Base-by-base conservation (phyloP, 23 tunicate species). In the Clavelina lepadiformis region DNA sequence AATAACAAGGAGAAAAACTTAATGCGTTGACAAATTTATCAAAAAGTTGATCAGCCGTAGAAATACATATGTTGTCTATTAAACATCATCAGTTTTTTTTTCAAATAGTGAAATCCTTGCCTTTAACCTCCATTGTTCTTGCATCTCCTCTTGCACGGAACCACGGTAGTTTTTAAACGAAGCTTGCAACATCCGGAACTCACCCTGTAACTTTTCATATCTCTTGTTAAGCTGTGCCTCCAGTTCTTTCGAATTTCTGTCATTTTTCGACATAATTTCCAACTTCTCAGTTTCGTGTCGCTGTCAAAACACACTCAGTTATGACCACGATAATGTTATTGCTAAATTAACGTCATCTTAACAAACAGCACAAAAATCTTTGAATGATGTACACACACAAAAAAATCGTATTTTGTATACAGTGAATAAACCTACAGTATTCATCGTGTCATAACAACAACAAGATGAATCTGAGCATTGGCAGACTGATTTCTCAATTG, bases 61-160 rank as follows among this genome's bases (percentile, higher is more conserved):
- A n/a, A n/a, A n/a, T n/a, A n/a, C n/a, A n/a, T n/a, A n/a, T 51
- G 65, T 51, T 23, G 22, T 11, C 11, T 41, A 41, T 41, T 41
- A 41, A 41, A 41, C 13, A 41, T 41, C 15, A 11, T 11, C 15
- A 41, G 15, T 11, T 11, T 15, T 11, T 11, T 41, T 41, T 41
- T 11, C 15, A 11, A 11, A 15, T 41, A 41, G 15, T 11, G 15
- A 54, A 53, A 5, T 29, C 11, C 34, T 65, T 35, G 73, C 80
- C 51, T 65, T 72, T 2, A 73, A 1, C 32, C 58, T 71, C 65
- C 68, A 38, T 33, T 71, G 67, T 0, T 58, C 81, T 11, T 69
- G 46, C 89, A 81, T 89, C 50, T 89, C 97, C 2, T 81, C 82
- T 20, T 76, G 80, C 50, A 89, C 15, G n/a, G 88, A 66, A 4